Conservation (phyloP, 1,140 invertebrate species). For the Caerostris darwini region DNA sequence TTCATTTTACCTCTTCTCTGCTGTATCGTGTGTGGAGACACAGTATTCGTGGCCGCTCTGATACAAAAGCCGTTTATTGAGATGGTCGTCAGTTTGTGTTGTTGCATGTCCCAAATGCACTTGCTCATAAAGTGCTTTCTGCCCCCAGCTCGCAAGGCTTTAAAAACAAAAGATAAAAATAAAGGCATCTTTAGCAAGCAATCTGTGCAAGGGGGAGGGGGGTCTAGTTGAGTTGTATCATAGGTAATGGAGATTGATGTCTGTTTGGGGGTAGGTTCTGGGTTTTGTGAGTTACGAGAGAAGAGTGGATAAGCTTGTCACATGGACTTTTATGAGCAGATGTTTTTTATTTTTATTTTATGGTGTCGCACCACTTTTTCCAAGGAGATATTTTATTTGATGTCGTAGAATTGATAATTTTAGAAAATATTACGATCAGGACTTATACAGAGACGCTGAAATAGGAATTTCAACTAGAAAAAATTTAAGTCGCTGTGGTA, state of each 20-base stretch:
- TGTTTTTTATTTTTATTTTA: too few species aligned
- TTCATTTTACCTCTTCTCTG: not conserved
- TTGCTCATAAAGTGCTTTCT: conserved; percentile 20
- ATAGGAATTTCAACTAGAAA: too few species aligned
- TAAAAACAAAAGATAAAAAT: not conserved
- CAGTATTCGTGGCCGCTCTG: not conserved
- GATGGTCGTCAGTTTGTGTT: not conserved
- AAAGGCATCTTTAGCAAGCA: not conserved
- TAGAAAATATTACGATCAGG: too few species aligned
- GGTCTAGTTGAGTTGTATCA: too few species aligned
- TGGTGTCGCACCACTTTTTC: too few species aligned
- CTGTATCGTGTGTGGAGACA: not conserved
- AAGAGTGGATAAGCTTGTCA: conserved; percentile 21
- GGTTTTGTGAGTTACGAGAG: not conserved
- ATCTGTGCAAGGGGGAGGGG: not conserved
- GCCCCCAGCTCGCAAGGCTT: not conserved
- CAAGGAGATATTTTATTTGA: too few species aligned
- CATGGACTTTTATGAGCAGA: not conserved
- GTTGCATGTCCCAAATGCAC: conserved; percentile 15
- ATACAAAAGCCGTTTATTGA: conserved; percentile 23
- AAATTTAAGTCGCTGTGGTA: too few species aligned
- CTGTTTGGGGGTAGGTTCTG: not conserved
- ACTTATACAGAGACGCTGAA: too few species aligned
- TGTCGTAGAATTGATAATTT: too few species aligned
- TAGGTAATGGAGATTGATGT: conserved; percentile 42